Conservation (phyloP, 2,888 invertebrate genomes). For the Acleris holmiana region DNA sequence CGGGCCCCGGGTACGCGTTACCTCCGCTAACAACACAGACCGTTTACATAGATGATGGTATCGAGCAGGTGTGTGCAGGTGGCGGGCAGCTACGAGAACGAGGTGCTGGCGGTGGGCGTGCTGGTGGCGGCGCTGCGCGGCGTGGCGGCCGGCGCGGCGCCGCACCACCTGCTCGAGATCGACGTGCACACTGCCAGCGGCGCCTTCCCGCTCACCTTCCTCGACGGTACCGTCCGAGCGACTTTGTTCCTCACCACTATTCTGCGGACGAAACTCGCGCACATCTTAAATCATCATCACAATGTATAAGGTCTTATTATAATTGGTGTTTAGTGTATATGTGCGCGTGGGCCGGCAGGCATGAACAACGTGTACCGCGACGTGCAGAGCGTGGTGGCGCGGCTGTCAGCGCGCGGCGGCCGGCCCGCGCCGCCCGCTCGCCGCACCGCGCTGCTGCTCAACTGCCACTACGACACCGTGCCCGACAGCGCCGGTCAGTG, state of each 20-base stretch:
- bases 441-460: constrained; percentile 89
- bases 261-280: too few relatives aligned
- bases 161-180: constrained; percentile 84
- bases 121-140: constrained; percentile 81
- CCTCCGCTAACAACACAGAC: neutral
- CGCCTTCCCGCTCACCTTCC: constrained; percentile 89
- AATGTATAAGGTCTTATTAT: too few relatives aligned
- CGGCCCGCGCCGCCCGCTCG: constrained; percentile 66
- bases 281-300: too few relatives aligned
- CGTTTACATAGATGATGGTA: too few relatives aligned
- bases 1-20: constrained; percentile 80
- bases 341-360: constrained; percentile 58
- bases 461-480: constrained; percentile 96
- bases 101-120: constrained; percentile 87
- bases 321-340: too few relatives aligned
- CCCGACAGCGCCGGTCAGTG: constrained; percentile 91
- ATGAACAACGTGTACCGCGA: constrained; percentile 93
- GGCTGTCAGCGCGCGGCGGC: constrained; percentile 63
- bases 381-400: constrained; percentile 91
- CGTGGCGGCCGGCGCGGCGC: constrained; percentile 78
- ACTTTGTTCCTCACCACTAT: neutral
- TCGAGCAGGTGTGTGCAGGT: constrained; percentile 59
- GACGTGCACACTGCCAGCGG: constrained; percentile 90
- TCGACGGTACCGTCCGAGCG: constrained; percentile 79
- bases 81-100: constrained; percentile 92